Evolutionary conservation across 2,113 vertebrate species (phyloP).

Genomic region (Odobenus rosmarus): DNA sequence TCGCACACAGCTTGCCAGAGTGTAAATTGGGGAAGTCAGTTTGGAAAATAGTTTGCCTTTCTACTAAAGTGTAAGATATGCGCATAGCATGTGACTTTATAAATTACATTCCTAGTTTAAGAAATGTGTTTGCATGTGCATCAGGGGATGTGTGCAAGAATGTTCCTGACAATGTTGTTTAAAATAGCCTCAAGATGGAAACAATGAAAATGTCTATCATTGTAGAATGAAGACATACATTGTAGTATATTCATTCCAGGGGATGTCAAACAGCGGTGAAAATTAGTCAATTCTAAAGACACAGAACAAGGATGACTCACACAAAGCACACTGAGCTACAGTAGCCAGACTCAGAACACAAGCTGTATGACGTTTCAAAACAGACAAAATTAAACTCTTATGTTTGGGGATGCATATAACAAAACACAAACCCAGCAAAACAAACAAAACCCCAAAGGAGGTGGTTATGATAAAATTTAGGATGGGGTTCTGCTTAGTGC

Average conservation of each 20-base stretch:
- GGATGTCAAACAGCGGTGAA: not conserved
- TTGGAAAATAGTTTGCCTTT: not conserved
- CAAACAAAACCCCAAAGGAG: not conserved
- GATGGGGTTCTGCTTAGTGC: not conserved
- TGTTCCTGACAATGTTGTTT: not conserved
- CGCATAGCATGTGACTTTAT: not conserved
- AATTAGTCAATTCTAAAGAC: not conserved
- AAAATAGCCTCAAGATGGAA: conserved; percentile 33
- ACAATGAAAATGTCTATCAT: not conserved
- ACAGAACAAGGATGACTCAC: not conserved
- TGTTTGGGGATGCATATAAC: not conserved
- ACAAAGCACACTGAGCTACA: not conserved
- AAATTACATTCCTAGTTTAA: not conserved
- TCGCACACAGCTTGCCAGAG: no score
- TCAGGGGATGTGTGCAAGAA: not conserved
- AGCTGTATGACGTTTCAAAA: not conserved
- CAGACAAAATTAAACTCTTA: not conserved
- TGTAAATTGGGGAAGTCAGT: not conserved
- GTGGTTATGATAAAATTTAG: not conserved
- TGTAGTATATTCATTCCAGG: not conserved
- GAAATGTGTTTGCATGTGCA: not conserved
- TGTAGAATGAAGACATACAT: not conserved
- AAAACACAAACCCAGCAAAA: not conserved
- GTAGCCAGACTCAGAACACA: not conserved
- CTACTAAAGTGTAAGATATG: not conserved